A percentile compares a stretch with the other conserved stretches of the same genome.
Evolutionary conservation across 1,140 invertebrate genomes (phyloP).

Genomic region (Dolichoris vasculosae): DNA sequence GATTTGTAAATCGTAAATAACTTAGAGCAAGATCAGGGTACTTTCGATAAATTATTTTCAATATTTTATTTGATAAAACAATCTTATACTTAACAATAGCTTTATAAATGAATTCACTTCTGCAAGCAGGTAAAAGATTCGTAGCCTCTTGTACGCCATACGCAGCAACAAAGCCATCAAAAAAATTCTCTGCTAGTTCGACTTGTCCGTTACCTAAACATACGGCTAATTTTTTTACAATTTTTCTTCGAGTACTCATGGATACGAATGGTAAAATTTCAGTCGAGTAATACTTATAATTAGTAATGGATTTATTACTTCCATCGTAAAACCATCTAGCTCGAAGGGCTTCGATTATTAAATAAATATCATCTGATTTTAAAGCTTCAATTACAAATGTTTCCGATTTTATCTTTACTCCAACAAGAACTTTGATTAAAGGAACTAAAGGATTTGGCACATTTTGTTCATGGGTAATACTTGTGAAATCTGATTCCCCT

Average conservation of each 20-base stretch:
- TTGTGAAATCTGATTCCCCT: not conserved
- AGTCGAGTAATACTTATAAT: conserved; percentile 58
- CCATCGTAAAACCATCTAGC: conserved; percentile 62
- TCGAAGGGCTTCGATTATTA: conserved; percentile 61
- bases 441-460: conserved; percentile 58
- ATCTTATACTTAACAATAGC: conserved; percentile 53
- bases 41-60: conserved; percentile 56
- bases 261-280: conserved; percentile 60
- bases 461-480: not conserved
- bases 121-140: conserved; percentile 59
- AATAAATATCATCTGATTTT: conserved; percentile 57
- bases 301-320: conserved; percentile 51
- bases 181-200: conserved; percentile 60
- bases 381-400: conserved; percentile 59
- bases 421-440: conserved; percentile 58
- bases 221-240: conserved; percentile 58
- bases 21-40: conserved; percentile 57
- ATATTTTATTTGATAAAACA: conserved; percentile 40
- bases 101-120: conserved; percentile 56
- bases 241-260: conserved; percentile 56
- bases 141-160: conserved; percentile 56
- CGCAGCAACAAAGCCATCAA: conserved; percentile 26
- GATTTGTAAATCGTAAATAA: conserved; percentile 43
- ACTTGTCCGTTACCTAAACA: conserved; percentile 34
- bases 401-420: conserved; percentile 54